Evolutionary conservation across 2,113 vertebrate species (phyloP).

Genomic region (Conger conger): DNA sequence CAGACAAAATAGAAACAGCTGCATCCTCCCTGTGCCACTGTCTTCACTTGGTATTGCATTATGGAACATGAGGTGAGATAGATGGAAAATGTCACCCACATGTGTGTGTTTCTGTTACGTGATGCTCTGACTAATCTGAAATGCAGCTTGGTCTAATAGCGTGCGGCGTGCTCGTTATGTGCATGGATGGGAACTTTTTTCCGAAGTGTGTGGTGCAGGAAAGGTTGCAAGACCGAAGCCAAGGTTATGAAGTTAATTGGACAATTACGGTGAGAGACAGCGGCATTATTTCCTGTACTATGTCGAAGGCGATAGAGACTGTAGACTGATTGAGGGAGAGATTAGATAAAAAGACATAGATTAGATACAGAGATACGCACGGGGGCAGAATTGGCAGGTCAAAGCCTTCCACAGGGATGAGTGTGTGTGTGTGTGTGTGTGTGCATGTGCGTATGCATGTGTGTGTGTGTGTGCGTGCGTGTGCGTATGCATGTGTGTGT

Average conservation of each 20-base stretch:
- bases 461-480: slow-evolving; percentile 19
- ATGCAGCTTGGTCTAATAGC: neutral
- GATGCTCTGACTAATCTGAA: neutral
- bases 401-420: neutral
- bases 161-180: too few relatives aligned
- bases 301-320: slow-evolving; percentile 44
- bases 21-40: neutral
- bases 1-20: too few relatives aligned
- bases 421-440: slow-evolving; percentile 3
- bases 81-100: neutral
- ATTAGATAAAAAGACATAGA: slow-evolving; percentile 73
- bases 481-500: neutral
- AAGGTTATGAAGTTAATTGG: slow-evolving; percentile 76
- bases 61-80: neutral
- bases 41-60: neutral
- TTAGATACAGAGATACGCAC: slow-evolving; percentile 71
- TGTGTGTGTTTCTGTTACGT: neutral
- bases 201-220: slow-evolving; percentile 48
- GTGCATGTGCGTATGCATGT: neutral
- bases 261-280: slow-evolving; percentile 70
- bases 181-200: neutral
- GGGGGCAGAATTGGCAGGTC: slow-evolving; percentile 43
- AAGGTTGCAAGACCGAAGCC: slow-evolving; percentile 65
- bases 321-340: slow-evolving; percentile 60
- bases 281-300: slow-evolving; percentile 61